Percentiles rank a stretch among this genome's conserved stretches.
These are phyloP conservation scores for Drosophila neutralis DNA, from an alignment of 2,888 invertebrate genomes.

Conservation along the genomic window DNA sequence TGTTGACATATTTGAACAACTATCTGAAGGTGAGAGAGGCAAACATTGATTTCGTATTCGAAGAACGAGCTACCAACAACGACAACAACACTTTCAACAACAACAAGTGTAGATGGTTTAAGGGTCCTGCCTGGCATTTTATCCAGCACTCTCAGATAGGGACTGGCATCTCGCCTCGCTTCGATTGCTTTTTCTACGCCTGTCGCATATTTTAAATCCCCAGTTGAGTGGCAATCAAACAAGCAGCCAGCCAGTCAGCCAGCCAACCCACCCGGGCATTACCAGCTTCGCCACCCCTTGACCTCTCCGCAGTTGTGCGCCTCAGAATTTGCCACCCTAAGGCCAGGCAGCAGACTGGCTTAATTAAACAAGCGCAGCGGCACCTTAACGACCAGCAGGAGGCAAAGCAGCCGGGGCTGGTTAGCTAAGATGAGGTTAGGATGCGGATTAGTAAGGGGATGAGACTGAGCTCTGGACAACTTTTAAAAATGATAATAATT, in stretches of 20 bases:
- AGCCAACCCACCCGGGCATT: constrained; percentile 21
- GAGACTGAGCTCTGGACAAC: constrained; percentile 44
- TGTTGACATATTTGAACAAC: constrained; percentile 76
- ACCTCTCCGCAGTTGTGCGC: constrained; percentile 23
- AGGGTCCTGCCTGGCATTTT: constrained; percentile 62
- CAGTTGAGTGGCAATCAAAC: constrained; percentile 77
- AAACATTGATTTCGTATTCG: constrained; percentile 71
- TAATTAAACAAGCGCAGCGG: constrained; percentile 73
- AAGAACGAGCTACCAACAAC: constrained; percentile 10
- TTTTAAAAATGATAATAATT: constrained; percentile 77
- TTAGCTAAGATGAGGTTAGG: constrained; percentile 1
- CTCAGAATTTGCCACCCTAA: constrained; percentile 11
- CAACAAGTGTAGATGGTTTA: constrained; percentile 69
- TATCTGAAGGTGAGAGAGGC: constrained; percentile 62
- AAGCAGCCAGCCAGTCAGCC: constrained; percentile 22
- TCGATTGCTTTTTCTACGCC: constrained; percentile 76
- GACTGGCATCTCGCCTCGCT: constrained; percentile 36
- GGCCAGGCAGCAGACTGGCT: constrained; percentile 61
- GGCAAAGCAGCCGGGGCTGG: constrained; percentile 11
- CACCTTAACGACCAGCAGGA: constrained; percentile 68
- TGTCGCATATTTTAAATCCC: constrained; percentile 78
- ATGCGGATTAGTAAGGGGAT: not conserved
- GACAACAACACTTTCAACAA: constrained; percentile 23
- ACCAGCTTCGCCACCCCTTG: constrained; percentile 20
- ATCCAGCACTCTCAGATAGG: constrained; percentile 29